Percentiles rank a stretch among this genome's conserved stretches.
These are phyloP conservation scores for Herpailurus yagouaroundi DNA, from an alignment of 2,113 vertebrate genomes.

Conservation along the genomic window DNA sequence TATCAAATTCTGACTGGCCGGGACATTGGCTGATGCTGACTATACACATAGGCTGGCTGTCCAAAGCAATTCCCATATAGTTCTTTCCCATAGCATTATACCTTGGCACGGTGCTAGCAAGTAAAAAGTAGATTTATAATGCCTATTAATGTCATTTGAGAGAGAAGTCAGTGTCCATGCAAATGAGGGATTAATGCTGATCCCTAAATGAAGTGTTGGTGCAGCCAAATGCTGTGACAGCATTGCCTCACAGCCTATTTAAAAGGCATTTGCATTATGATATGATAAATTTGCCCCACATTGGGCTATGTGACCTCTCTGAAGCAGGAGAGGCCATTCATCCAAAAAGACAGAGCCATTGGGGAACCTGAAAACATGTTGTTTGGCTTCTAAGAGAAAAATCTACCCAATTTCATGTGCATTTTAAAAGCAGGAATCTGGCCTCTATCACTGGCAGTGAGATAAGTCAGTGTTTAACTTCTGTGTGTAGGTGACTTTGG, in stretches of 20 bases:
- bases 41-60: neutral
- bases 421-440: neutral
- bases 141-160: slow-evolving; percentile 47
- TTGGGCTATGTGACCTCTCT: neutral
- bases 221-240: neutral
- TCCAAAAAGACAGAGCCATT: neutral
- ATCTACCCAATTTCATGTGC: neutral
- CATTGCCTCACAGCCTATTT: neutral
- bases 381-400: slow-evolving; percentile 44
- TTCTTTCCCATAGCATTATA: neutral
- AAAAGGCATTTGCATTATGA: neutral
- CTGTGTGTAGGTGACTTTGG: neutral
- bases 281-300: neutral
- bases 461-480: neutral
- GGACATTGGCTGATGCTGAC: neutral
- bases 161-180: slow-evolving; percentile 55
- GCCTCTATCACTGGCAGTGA: neutral
- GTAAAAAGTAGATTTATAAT: slow-evolving; percentile 61
- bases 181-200: slow-evolving; percentile 12
- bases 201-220: slow-evolving; percentile 12
- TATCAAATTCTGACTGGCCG: slow-evolving; percentile 1
- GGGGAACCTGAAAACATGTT: neutral
- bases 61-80: slow-evolving; percentile 15
- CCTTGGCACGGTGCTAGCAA: neutral
- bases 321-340: neutral